Conservation (phyloP, 2,888 invertebrate genomes). For the Biston betularia region DNA sequence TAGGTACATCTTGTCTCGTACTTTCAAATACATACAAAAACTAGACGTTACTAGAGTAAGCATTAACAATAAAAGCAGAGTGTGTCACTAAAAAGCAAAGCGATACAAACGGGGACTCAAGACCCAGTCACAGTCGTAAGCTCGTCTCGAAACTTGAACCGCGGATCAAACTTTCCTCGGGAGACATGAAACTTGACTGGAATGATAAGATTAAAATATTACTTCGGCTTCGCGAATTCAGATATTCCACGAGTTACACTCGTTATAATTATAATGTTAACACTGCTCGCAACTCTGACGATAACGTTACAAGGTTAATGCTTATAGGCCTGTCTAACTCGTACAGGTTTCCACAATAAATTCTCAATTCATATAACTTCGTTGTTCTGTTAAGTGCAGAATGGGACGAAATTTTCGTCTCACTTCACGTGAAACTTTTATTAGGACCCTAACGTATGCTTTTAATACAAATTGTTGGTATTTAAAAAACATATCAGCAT, state of each 20-base stretch:
- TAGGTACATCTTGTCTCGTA: too few relatives aligned
- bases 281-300: constrained; percentile 43
- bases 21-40: not conserved
- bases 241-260: constrained; percentile 62
- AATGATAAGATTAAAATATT: constrained; percentile 84
- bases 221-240: constrained; percentile 72
- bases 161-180: constrained; percentile 77
- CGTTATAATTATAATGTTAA: constrained; percentile 57
- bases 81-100: constrained; percentile 34
- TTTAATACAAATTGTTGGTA: too few relatives aligned
- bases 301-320: constrained; percentile 50
- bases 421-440: constrained; percentile 48
- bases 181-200: constrained; percentile 78
- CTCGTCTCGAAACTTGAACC: constrained; percentile 74
- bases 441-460: constrained; percentile 38
- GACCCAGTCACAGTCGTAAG: constrained; percentile 68
- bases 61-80: constrained; percentile 19
- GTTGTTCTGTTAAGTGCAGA: constrained; percentile 49
- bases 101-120: constrained; percentile 36
- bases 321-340: constrained; percentile 52
- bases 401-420: constrained; percentile 51
- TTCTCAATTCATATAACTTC: constrained; percentile 51
- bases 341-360: constrained; percentile 48
- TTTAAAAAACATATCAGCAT: too few relatives aligned
- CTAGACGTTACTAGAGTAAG: not conserved